Conservation (phyloP, 2,797 vertebrate species). For the Danionella dracula region DNA sequence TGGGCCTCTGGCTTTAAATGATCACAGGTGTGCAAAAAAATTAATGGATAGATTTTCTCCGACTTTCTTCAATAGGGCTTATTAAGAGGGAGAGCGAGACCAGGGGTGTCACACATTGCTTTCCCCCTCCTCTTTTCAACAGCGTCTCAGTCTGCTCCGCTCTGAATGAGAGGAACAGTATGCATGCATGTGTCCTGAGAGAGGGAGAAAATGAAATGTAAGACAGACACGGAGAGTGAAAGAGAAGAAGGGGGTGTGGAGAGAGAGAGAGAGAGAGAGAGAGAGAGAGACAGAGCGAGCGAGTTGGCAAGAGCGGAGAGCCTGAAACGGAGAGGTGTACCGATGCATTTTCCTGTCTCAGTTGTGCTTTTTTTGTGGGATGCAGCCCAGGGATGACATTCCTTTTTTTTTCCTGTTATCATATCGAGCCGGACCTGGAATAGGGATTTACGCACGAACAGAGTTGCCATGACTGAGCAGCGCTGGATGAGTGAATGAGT, state of each 20-base stretch:
- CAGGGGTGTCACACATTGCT: constrained; percentile 29
- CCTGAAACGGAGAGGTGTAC: constrained; percentile 33
- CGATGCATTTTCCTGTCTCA: constrained; percentile 37
- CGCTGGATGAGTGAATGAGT: constrained; percentile 36
- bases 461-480: constrained; percentile 24
- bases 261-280: constrained; percentile 40
- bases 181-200: constrained; percentile 12
- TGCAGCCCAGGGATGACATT: constrained; percentile 50
- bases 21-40: constrained; percentile 72
- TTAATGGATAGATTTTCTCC: constrained; percentile 59
- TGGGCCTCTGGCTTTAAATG: constrained; percentile 71
- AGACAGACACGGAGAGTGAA: constrained; percentile 43
- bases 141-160: constrained; percentile 37
- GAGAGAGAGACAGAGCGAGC: constrained; percentile 35
- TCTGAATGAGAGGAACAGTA: constrained; percentile 35
- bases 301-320: constrained; percentile 42
- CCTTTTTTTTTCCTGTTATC: constrained; percentile 38
- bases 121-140: constrained; percentile 32
- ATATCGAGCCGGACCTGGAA: constrained; percentile 6
- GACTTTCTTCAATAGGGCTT: constrained; percentile 48
- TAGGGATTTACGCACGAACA: constrained; percentile 32
- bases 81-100: constrained; percentile 30
- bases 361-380: constrained; percentile 10
- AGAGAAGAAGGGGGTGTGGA: no score
- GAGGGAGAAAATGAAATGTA: constrained; percentile 34